Evolutionary conservation across 1,140 invertebrate species (phyloP).

Genomic region (Hycleus phaleratus): DNA sequence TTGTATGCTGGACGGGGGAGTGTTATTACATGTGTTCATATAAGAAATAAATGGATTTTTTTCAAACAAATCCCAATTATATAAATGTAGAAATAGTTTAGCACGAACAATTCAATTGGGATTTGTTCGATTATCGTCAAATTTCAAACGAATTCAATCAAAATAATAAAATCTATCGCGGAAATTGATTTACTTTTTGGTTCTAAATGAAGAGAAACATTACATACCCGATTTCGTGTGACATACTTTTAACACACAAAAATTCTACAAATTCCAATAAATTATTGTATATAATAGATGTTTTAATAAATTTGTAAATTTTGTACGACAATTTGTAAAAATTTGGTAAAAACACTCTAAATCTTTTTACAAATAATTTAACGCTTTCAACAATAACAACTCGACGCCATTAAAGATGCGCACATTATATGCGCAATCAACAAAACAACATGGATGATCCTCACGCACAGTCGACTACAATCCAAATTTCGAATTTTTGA

Average conservation of each 20-base stretch:
- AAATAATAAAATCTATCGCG: slow-evolving; percentile 19
- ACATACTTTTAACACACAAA: slow-evolving; percentile 41
- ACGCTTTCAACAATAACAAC: slow-evolving; percentile 44
- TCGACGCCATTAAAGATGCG: slow-evolving; percentile 41
- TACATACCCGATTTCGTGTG: slow-evolving; percentile 43
- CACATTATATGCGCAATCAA: slow-evolving; percentile 22
- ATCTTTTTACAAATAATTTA: slow-evolving; percentile 41
- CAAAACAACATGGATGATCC: too few relatives aligned
- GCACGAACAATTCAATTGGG: not conserved
- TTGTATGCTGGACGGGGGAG: slow-evolving; percentile 41
- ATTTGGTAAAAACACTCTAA: slow-evolving; percentile 39
- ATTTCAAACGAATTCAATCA: not conserved
- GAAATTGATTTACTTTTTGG: slow-evolving; percentile 40
- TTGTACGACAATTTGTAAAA: slow-evolving; percentile 28
- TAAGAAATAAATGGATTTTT: slow-evolving; percentile 22
- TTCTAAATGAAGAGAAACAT: slow-evolving; percentile 29
- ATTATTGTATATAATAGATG: slow-evolving; percentile 19
- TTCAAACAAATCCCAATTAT: not conserved
- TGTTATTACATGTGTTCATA: slow-evolving; percentile 42
- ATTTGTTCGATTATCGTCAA: not conserved
- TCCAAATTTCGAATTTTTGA: too few relatives aligned
- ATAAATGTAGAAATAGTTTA: not conserved
- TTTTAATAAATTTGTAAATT: slow-evolving; percentile 23
- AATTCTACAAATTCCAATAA: slow-evolving; percentile 16
- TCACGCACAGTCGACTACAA: too few relatives aligned